These are phyloP conservation scores for Varanus salvator DNA, from an alignment of 2,113 vertebrate species.

Conservation along the genomic window DNA sequence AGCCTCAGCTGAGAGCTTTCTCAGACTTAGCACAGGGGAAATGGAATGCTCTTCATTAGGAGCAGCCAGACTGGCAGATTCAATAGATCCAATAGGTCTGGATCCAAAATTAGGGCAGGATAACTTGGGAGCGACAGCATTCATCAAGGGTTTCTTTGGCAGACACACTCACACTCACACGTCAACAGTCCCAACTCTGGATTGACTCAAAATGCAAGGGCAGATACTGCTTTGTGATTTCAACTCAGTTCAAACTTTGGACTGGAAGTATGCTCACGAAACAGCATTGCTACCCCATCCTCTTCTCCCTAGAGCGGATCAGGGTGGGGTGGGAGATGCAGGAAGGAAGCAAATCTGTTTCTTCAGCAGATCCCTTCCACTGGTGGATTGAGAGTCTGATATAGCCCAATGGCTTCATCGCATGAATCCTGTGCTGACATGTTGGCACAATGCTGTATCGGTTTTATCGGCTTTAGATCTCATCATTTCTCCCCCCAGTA, in stretches of 20 bases:
- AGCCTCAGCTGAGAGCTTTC: slow-evolving; percentile 16
- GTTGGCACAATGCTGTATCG: neutral
- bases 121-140: neutral
- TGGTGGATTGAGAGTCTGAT: too few species aligned
- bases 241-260: neutral
- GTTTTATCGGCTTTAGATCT: neutral
- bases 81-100: neutral
- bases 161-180: neutral
- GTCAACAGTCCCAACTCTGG: neutral
- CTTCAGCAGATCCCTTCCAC: too few species aligned
- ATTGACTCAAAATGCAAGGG: too few species aligned
- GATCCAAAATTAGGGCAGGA: neutral
- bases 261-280: too few species aligned
- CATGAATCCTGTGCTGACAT: neutral
- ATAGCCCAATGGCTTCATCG: neutral
- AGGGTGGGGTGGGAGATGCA: too few species aligned
- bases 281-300: too few species aligned
- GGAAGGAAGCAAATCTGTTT: too few species aligned
- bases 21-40: slow-evolving; percentile 1
- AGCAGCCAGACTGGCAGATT: slow-evolving; percentile 8
- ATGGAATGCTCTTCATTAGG: slow-evolving; percentile 4
- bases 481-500: neutral
- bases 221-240: neutral
- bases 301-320: too few species aligned
- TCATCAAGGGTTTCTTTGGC: neutral